These are phyloP conservation scores for Sisyra nigra DNA, from an alignment of 2,888 invertebrate species.

Conservation along the genomic window DNA sequence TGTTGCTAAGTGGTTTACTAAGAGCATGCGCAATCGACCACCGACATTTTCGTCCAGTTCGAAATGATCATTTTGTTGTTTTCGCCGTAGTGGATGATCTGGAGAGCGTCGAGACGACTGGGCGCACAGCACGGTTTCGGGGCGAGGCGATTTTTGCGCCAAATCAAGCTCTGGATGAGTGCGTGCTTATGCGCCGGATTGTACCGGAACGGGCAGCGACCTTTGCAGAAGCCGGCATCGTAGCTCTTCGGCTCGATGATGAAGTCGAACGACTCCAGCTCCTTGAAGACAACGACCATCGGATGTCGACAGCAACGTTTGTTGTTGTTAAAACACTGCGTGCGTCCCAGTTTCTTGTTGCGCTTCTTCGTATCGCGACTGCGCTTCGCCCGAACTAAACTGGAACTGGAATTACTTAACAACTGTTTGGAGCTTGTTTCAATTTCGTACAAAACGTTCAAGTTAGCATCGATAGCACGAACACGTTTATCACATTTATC, in stretches of 20 bases:
- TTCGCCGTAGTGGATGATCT: conserved; percentile 48
- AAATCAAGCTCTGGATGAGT: conserved; percentile 47
- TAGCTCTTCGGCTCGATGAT: conserved; percentile 52
- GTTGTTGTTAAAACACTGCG: conserved; percentile 22
- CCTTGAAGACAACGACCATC: conserved; percentile 47
- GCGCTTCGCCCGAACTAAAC: conserved; percentile 23
- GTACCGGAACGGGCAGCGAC: conserved; percentile 47
- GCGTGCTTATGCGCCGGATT: conserved; percentile 58
- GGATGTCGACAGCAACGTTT: conserved; percentile 46
- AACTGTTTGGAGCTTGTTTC: conserved; percentile 16
- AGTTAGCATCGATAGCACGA: conserved; percentile 7
- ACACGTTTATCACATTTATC: conserved; percentile 25
- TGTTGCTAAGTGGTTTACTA: conserved; percentile 21
- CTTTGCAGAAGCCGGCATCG: conserved; percentile 55
- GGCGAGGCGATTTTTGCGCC: conserved; percentile 35
- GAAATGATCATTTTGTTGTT: conserved; percentile 44
- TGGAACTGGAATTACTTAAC: conserved; percentile 20
- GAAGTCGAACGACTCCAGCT: conserved; percentile 37
- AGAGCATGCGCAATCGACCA: conserved; percentile 55
- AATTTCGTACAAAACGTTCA: conserved; percentile 1
- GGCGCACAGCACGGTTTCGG: conserved; percentile 55
- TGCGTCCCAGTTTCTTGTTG: conserved; percentile 13
- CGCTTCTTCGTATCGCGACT: conserved; percentile 19
- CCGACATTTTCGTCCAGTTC: conserved; percentile 53
- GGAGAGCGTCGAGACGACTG: conserved; percentile 43